Evolutionary conservation across 2,888 invertebrate species (phyloP).

Genomic region (Isoperla grammatica): DNA sequence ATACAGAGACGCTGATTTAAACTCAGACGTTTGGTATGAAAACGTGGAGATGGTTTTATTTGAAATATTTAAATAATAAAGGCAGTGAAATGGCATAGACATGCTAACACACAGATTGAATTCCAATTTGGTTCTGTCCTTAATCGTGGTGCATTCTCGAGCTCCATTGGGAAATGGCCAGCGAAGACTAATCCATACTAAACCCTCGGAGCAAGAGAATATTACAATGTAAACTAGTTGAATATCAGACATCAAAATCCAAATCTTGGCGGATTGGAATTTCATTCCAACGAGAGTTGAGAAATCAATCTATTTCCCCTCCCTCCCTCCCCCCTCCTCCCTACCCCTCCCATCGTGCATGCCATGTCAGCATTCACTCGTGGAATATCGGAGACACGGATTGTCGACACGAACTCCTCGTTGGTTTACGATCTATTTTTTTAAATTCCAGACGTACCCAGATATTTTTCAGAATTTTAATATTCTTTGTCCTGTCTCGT

Average conservation of each 20-base stretch:
- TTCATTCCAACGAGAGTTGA: constrained; percentile 19
- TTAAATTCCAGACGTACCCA: not conserved
- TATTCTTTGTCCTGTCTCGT: not conserved
- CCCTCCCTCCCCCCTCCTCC: not conserved
- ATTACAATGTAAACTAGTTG: constrained; percentile 19
- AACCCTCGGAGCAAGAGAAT: constrained; percentile 15
- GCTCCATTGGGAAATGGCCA: not conserved
- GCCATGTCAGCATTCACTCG: not conserved
- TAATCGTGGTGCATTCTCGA: not conserved
- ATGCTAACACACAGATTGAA: constrained; percentile 4
- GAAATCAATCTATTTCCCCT: constrained; percentile 10
- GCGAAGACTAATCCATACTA: constrained; percentile 22
- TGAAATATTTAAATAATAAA: constrained; percentile 14
- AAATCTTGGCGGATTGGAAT: constrained; percentile 19
- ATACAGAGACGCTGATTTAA: not conserved
- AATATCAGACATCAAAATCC: constrained; percentile 19
- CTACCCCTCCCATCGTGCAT: not conserved
- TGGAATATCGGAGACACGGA: constrained; percentile 1
- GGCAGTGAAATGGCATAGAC: not conserved
- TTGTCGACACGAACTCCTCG: constrained; percentile 2
- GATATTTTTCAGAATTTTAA: not conserved
- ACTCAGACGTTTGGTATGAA: not conserved
- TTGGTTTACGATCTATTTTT: not conserved
- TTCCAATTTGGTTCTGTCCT: not conserved
- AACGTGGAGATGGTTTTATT: not conserved